phyloP scores from a whole-genome alignment of 2,113 vertebrate genomes.

The Pogona vitticeps region DNA sequence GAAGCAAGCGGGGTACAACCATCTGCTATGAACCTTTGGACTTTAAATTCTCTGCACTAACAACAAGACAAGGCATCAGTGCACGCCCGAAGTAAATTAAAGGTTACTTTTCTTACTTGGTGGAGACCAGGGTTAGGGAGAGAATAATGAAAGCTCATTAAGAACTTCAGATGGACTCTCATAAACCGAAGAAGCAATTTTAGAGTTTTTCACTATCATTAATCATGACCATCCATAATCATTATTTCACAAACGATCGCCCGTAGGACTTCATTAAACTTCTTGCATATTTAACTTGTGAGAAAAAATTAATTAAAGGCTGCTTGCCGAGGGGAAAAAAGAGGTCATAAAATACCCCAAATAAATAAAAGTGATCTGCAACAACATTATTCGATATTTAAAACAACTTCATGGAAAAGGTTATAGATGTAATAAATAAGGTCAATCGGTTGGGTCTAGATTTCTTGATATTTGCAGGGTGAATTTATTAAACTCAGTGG shows the following conservation, averaged over 20 bases:
- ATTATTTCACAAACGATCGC: not conserved
- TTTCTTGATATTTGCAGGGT: not conserved
- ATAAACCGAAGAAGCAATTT: conserved; percentile 9
- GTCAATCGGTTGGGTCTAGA: not conserved
- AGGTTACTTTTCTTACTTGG: too few species aligned
- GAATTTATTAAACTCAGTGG: not conserved
- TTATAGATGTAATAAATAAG: not conserved
- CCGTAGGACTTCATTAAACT: not conserved
- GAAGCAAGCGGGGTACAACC: too few species aligned
- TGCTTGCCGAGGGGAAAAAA: not conserved
- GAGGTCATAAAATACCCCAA: not conserved
- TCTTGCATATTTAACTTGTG: conserved; percentile 3
- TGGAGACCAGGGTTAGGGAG: too few species aligned
- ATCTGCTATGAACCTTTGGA: too few species aligned
- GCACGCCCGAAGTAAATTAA: too few species aligned
- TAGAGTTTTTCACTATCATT: not conserved
- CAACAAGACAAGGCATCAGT: too few species aligned
- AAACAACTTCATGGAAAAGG: not conserved
- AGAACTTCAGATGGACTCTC: not conserved
- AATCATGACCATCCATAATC: not conserved
- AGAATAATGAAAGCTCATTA: conserved; percentile 8
- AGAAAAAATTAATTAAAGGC: conserved; percentile 15
- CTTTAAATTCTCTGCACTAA: too few species aligned
- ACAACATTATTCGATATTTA: not conserved
- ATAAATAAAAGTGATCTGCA: not conserved